These are phyloP conservation scores for Ceratina australensis DNA, from an alignment of 1,140 invertebrate genomes.

Conservation along the genomic window DNA sequence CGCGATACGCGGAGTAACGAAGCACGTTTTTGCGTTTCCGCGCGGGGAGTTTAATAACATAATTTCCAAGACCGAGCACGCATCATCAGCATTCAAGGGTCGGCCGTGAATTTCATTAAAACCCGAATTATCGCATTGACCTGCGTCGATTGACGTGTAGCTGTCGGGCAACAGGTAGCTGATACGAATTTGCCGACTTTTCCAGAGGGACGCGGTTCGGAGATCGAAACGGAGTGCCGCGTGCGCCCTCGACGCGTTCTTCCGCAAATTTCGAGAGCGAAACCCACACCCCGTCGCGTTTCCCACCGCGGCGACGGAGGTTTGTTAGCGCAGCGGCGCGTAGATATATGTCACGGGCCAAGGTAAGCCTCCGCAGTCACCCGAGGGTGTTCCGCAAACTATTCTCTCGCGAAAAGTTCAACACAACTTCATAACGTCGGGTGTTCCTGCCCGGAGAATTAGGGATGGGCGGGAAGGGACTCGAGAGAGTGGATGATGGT, in stretches of 20 bases:
- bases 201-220: conserved; percentile 26
- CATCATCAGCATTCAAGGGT: not conserved
- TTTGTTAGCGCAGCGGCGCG: conserved; percentile 46
- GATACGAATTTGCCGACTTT: conserved; percentile 40
- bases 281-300: conserved; percentile 30
- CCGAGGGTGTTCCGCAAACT: conserved; percentile 73
- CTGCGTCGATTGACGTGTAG: conserved; percentile 39
- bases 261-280: conserved; percentile 33
- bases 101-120: conserved; percentile 7
- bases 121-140: conserved; percentile 27
- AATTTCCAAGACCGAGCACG: not conserved
- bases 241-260: conserved; percentile 14
- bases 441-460: conserved; percentile 60
- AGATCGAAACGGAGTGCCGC: conserved; percentile 22
- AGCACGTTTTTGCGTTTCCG: not conserved
- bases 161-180: conserved; percentile 56
- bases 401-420: conserved; percentile 76
- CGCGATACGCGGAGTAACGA: not conserved
- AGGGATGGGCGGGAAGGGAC: conserved; percentile 60
- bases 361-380: conserved; percentile 67
- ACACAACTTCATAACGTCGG: conserved; percentile 77
- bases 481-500: conserved; percentile 56
- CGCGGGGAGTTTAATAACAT: not conserved
- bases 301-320: not conserved
- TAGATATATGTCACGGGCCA: conserved; percentile 65